Conservation (phyloP, 2,888 invertebrate genomes). For the Masnerella sp. region DNA sequence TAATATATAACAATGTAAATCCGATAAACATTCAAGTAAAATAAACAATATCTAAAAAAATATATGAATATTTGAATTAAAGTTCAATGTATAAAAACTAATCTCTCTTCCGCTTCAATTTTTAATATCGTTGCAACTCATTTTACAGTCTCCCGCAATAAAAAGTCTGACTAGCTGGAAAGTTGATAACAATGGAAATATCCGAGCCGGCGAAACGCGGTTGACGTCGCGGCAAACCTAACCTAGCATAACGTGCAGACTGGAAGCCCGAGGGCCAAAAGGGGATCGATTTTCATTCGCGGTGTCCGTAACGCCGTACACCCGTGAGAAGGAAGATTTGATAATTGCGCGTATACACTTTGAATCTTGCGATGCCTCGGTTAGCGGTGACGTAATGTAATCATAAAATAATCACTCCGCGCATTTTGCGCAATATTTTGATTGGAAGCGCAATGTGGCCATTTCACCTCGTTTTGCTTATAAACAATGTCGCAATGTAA, state of each 20-base stretch:
- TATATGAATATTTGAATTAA: too few relatives aligned
- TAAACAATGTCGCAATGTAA: not conserved
- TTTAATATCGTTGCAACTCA: too few relatives aligned
- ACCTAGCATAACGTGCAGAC: constrained; percentile 48
- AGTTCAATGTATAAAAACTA: too few relatives aligned
- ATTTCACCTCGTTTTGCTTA: too few relatives aligned
- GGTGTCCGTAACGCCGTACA: constrained; percentile 6
- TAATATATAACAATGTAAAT: too few relatives aligned
- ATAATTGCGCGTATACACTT: constrained; percentile 16
- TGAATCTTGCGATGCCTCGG: not conserved
- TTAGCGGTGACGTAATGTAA: constrained; percentile 8
- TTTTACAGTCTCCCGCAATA: too few relatives aligned
- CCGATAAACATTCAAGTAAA: too few relatives aligned
- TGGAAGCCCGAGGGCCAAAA: constrained; percentile 31
- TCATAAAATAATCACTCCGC: constrained; percentile 18
- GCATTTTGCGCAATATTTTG: constrained; percentile 15
- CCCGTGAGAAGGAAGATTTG: constrained; percentile 20
- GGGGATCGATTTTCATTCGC: constrained; percentile 59
- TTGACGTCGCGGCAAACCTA: constrained; percentile 47
- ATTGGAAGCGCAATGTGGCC: constrained; percentile 1
- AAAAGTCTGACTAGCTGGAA: too few relatives aligned
- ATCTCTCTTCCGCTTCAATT: too few relatives aligned
- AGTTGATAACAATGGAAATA: not conserved
- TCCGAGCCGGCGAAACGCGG: not conserved
- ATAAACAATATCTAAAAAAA: too few relatives aligned